Evolutionary conservation across 2,888 invertebrate species (phyloP).

Genomic region (Diadromus collaris): DNA sequence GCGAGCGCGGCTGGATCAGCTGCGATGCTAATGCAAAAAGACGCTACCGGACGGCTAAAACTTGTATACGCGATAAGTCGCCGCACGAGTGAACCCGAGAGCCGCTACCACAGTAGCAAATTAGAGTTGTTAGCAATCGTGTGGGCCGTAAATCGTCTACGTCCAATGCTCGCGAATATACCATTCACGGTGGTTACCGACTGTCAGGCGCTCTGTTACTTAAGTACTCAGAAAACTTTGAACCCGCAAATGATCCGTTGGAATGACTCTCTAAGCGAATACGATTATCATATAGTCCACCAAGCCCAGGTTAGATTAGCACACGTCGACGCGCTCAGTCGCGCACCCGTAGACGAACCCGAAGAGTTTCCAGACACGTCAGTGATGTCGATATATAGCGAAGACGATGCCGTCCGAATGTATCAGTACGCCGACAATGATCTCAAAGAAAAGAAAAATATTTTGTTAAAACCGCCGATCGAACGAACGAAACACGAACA

Average conservation of each 20-base stretch:
- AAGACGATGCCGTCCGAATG: too few relatives aligned
- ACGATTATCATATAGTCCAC: conserved; percentile 57
- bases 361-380: too few relatives aligned
- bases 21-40: conserved; percentile 57
- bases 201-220: too few relatives aligned
- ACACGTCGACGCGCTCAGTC: conserved; percentile 37
- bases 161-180: conserved; percentile 1
- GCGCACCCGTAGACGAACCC: too few relatives aligned
- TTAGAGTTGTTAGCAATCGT: conserved; percentile 37
- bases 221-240: too few relatives aligned
- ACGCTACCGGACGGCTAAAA: conserved; percentile 46
- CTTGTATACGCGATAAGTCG: conserved; percentile 54
- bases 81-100: too few relatives aligned
- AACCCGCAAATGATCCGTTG: too few relatives aligned
- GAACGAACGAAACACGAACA: not conserved
- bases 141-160: conserved; percentile 22
- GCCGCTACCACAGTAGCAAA: conserved; percentile 64
- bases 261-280: not conserved
- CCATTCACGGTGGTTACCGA: too few relatives aligned
- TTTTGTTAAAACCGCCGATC: not conserved
- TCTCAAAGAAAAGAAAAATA: not conserved
- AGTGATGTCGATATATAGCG: too few relatives aligned
- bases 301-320: conserved; percentile 50
- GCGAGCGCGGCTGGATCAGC: conserved; percentile 13
- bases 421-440: too few relatives aligned